Evolutionary conservation across 1,140 invertebrate species (phyloP).

Genomic region (Hypothenemus hampei): DNA sequence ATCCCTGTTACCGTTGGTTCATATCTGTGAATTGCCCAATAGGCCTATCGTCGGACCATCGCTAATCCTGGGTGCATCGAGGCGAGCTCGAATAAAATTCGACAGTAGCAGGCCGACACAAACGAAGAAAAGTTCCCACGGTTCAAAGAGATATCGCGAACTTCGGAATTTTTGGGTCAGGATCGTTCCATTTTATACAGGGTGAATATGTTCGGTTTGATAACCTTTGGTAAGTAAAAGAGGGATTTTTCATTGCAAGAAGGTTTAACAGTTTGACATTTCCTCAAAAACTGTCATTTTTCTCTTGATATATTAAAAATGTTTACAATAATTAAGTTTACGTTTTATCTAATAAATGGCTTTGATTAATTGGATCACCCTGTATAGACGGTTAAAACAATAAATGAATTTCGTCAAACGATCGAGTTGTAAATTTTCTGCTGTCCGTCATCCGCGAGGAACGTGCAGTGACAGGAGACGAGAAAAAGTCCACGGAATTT

Average conservation of each 20-base stretch:
- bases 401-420: neutral
- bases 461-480: conserved; percentile 15
- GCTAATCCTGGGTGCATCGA: conserved; percentile 19
- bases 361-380: neutral
- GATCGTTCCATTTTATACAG: conserved; percentile 1
- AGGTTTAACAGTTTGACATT: neutral
- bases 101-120: conserved; percentile 13
- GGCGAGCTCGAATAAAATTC: conserved; percentile 10
- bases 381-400: neutral
- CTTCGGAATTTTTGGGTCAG: conserved; percentile 12
- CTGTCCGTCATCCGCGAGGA: conserved; percentile 8
- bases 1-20: too few species aligned
- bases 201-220: neutral
- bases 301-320: neutral
- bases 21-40: conserved; percentile 2
- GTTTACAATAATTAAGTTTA: neutral
- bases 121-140: conserved; percentile 13
- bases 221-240: neutral
- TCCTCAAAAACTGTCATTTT: neutral
- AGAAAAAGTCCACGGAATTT: conserved; percentile 14
- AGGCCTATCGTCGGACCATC: conserved; percentile 16
- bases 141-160: conserved; percentile 9
- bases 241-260: neutral
- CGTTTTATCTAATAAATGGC: neutral
- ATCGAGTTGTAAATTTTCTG: conserved; percentile 10